phyloP scores from a whole-genome alignment of 2,113 vertebrate genomes.

The Chrysochloris asiatica region DNA sequence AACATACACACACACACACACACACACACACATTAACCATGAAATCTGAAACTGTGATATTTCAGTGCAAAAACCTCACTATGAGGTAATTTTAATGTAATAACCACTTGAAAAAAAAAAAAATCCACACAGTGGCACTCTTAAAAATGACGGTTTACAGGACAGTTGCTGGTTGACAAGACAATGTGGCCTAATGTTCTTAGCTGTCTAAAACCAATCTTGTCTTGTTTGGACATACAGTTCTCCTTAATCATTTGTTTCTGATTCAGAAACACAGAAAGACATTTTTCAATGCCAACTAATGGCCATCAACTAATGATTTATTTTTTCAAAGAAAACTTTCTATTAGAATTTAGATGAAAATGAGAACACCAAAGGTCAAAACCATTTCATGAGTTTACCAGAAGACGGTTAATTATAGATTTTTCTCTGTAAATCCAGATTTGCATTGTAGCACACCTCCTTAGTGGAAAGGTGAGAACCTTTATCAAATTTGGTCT shows the following conservation, averaged over 20 bases:
- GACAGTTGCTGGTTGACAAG: conserved; percentile 75
- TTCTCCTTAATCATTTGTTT: conserved; percentile 74
- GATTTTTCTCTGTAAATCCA: conserved; percentile 51
- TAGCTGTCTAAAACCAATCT: conserved; percentile 64
- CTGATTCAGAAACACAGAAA: conserved; percentile 80
- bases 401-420: conserved; percentile 59
- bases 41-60: conserved; percentile 79
- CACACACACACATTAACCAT: conserved; percentile 60
- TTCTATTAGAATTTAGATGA: conserved; percentile 59
- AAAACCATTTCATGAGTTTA: conserved; percentile 64
- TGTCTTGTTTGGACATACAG: conserved; percentile 70
- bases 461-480: conserved; percentile 56
- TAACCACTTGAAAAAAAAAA: conserved; percentile 79
- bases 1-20: conserved; percentile 36
- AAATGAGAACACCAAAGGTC: conserved; percentile 56
- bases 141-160: conserved; percentile 79
- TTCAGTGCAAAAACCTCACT: conserved; percentile 85
- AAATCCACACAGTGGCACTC: conserved; percentile 82
- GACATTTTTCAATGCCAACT: conserved; percentile 71
- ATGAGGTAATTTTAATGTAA: conserved; percentile 82
- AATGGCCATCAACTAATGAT: conserved; percentile 62
- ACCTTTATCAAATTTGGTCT: conserved; percentile 53
- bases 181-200: conserved; percentile 63
- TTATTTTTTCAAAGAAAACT: conserved; percentile 67
- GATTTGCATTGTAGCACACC: conserved; percentile 66